These are phyloP conservation scores for Pyralis farinalis DNA, from an alignment of 2,888 invertebrate genomes.

Conservation along the genomic window DNA sequence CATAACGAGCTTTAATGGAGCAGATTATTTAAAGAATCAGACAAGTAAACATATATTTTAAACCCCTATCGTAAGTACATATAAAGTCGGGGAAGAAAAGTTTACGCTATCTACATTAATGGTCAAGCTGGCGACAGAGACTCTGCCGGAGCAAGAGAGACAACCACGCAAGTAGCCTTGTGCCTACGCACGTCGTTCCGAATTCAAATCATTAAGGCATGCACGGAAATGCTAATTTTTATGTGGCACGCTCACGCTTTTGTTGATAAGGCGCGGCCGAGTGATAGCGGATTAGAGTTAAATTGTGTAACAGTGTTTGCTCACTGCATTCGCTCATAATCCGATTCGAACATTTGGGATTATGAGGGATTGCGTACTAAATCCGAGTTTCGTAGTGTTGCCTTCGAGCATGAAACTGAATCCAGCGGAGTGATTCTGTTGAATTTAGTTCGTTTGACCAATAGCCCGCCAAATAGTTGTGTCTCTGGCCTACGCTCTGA, in stretches of 20 bases:
- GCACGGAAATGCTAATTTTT: slow-evolving; percentile 49
- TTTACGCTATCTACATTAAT: neutral
- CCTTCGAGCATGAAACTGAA: no score
- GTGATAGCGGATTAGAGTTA: slow-evolving; percentile 14
- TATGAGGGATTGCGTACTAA: no score
- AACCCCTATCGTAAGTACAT: slow-evolving; percentile 4
- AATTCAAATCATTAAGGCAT: slow-evolving; percentile 30
- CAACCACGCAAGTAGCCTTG: slow-evolving; percentile 18
- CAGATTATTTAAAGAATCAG: neutral
- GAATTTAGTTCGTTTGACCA: no score
- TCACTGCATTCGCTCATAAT: no score
- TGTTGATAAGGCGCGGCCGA: slow-evolving; percentile 17
- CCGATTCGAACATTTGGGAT: no score
- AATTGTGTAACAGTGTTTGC: no score
- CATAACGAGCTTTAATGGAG: neutral
- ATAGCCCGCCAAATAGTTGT: no score
- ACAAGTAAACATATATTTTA: neutral
- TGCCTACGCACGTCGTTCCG: slow-evolving; percentile 27
- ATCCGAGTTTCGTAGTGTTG: no score
- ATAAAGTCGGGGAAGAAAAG: slow-evolving; percentile 2
- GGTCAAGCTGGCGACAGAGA: slow-evolving; percentile 2
- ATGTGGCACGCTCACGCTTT: slow-evolving; percentile 23
- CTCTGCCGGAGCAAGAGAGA: neutral
- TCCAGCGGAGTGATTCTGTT: no score
- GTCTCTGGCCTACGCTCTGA: no score